Evolutionary conservation across 2,888 invertebrate genomes (phyloP).

Genomic region (Melieria crassipennis): DNA sequence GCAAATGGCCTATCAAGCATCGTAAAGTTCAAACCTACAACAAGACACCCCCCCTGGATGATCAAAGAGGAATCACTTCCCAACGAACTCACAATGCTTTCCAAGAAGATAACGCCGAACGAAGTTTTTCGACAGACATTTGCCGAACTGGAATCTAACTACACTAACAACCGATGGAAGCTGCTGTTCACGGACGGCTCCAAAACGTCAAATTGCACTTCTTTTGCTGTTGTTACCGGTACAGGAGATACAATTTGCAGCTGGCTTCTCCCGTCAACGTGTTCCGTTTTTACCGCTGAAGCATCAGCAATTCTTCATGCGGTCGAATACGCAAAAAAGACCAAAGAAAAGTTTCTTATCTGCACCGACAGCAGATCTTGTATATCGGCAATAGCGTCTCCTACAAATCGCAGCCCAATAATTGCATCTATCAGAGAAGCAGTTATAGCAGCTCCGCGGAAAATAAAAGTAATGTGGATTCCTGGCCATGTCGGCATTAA

Average conservation of each 20-base stretch:
- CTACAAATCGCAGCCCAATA: neutral
- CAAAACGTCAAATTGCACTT: neutral
- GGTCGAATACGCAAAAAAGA: neutral
- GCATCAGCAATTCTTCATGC: conserved; percentile 3
- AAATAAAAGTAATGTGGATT: neutral
- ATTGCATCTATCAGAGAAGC: conserved; percentile 2
- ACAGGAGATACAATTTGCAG: conserved; percentile 1
- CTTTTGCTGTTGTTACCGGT: neutral
- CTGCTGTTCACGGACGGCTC: conserved; percentile 1
- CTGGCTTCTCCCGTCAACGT: conserved; percentile 3
- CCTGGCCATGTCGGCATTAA: neutral
- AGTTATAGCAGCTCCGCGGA: neutral
- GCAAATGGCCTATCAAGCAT: too few species aligned
- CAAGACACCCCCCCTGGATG: neutral
- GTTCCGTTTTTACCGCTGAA: conserved; percentile 7
- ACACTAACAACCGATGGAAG: neutral
- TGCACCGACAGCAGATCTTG: neutral
- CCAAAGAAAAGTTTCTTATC: conserved; percentile 3
- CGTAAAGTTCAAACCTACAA: neutral
- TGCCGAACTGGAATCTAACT: conserved; percentile 2
- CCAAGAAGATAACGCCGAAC: neutral
- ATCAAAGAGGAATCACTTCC: neutral
- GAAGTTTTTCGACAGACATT: conserved; percentile 2
- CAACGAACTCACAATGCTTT: neutral
- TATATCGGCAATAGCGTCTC: conserved; percentile 3